Conservation (phyloP, 2,888 invertebrate species). For the Heliconius ethilla region DNA sequence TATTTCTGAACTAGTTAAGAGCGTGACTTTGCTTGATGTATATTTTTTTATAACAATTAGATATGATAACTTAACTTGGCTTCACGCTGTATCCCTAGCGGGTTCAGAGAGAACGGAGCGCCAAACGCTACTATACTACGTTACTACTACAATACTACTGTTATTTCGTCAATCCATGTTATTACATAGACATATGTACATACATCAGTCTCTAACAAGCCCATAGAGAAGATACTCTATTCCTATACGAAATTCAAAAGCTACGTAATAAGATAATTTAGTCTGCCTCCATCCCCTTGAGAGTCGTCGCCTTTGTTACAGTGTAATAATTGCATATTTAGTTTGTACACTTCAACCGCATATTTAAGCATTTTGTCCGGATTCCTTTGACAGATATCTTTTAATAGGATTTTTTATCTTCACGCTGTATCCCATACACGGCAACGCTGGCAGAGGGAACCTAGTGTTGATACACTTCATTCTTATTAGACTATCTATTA, state of each 20-base stretch:
- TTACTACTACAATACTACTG: not conserved
- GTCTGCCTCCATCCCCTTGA: slow-evolving; percentile 31
- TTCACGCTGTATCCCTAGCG: too few relatives aligned
- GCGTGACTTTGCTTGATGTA: not conserved
- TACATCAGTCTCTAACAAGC: slow-evolving; percentile 11
- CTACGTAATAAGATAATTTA: slow-evolving; percentile 37
- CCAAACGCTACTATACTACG: too few relatives aligned
- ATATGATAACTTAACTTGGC: too few relatives aligned
- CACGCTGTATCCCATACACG: too few relatives aligned
- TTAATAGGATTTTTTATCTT: not conserved
- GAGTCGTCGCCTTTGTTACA: slow-evolving; percentile 28
- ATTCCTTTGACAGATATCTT: not conserved
- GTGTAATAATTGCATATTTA: slow-evolving; percentile 36
- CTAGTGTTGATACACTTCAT: too few relatives aligned
- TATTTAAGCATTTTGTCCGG: not conserved
- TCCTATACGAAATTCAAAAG: slow-evolving; percentile 33
- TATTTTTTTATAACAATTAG: not conserved
- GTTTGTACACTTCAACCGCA: slow-evolving; percentile 23
- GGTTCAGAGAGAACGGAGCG: too few relatives aligned
- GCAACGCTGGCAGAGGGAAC: too few relatives aligned
- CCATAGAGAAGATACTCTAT: slow-evolving; percentile 23
- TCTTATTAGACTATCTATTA: too few relatives aligned
- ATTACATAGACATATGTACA: not conserved
- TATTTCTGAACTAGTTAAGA: not conserved
- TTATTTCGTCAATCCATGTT: not conserved